phyloP scores from a whole-genome alignment of 2,797 vertebrate species.

The Tokudaia muenninki region DNA sequence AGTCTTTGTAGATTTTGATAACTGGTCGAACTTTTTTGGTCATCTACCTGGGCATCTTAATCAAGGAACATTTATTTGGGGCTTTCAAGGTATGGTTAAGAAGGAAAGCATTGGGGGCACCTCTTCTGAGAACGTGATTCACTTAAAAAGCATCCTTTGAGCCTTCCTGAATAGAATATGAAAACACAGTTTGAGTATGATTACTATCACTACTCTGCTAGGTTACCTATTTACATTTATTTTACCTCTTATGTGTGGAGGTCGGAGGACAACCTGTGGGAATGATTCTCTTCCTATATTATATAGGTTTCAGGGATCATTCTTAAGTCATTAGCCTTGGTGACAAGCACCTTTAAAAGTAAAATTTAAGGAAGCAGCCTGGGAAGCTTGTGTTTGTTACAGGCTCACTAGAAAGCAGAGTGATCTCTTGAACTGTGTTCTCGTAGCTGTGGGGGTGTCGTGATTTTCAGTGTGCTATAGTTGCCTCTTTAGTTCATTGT shows the following conservation, averaged over 20 bases:
- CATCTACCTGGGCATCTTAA: slow-evolving; percentile 90
- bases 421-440: slow-evolving; percentile 40
- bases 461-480: background rate
- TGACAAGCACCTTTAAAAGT: background rate
- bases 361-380: slow-evolving; percentile 20
- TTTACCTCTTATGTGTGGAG: background rate
- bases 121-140: background rate
- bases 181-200: slow-evolving; percentile 1
- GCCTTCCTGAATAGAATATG: slow-evolving; percentile 3
- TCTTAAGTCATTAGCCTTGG: background rate
- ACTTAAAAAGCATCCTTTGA: slow-evolving; percentile 16
- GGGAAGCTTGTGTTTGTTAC: background rate
- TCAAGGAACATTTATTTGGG: slow-evolving; percentile 92
- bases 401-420: slow-evolving; percentile 10
- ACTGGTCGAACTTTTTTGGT: slow-evolving; percentile 90
- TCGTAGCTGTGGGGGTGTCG: background rate
- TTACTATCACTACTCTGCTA: slow-evolving; percentile 40
- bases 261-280: background rate
- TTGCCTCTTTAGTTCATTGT: slow-evolving; percentile 12
- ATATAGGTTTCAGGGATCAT: background rate
- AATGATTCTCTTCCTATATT: background rate
- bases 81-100: slow-evolving; percentile 90
- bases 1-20: slow-evolving; percentile 92
- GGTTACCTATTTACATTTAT: slow-evolving; percentile 13
- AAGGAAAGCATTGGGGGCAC: slow-evolving; percentile 18